Evolutionary conservation across 2,113 vertebrate genomes (phyloP).

Genomic region (Scortum barcoo): DNA sequence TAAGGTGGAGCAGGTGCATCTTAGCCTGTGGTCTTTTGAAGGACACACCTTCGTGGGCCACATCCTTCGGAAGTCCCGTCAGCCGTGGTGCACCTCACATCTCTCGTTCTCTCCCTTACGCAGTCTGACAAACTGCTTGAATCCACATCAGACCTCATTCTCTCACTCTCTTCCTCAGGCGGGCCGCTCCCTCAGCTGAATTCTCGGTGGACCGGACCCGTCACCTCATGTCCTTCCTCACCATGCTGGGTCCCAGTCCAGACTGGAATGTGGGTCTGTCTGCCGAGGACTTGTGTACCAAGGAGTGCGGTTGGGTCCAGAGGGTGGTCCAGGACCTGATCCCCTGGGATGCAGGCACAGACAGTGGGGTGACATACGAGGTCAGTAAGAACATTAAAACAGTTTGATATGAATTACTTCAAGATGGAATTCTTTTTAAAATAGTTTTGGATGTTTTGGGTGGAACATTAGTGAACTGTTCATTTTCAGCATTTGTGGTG

Average conservation of each 20-base stretch:
- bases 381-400: conserved; percentile 74
- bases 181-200: conserved; percentile 96
- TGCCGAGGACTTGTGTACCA: conserved; percentile 96
- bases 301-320: conserved; percentile 98
- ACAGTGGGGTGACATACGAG: conserved; percentile 96
- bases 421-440: not conserved
- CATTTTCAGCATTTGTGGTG: not conserved
- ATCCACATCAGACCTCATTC: conserved; percentile 3
- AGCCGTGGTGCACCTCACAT: conserved; percentile 5
- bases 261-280: conserved; percentile 98
- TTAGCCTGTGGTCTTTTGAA: conserved; percentile 4
- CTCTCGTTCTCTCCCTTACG: not conserved
- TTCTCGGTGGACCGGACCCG: conserved; percentile 96
- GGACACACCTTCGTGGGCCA: conserved; percentile 4
- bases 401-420: not conserved
- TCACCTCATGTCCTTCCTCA: conserved; percentile 98
- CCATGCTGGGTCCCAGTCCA: conserved; percentile 97
- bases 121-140: not conserved
- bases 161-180: conserved; percentile 81
- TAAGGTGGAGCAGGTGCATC: conserved; percentile 7
- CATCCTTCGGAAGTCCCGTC: conserved; percentile 1
- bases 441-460: not conserved
- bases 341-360: conserved; percentile 98
- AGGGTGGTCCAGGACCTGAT: conserved; percentile 95
- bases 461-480: not conserved